Conservation (phyloP, 2,113 vertebrate species). For the Myotis brandtii region DNA sequence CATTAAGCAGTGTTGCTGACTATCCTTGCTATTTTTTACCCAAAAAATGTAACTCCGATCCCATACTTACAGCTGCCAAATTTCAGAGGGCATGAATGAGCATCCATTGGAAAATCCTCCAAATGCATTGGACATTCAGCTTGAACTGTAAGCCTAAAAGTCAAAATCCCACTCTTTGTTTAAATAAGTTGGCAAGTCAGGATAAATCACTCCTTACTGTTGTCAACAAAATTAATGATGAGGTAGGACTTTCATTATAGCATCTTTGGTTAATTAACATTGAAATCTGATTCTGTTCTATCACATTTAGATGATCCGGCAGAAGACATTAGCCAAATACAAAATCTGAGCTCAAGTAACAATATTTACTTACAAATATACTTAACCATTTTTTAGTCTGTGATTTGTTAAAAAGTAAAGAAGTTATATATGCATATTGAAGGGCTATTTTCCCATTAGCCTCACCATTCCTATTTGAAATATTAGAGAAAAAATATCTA, state of each 20-base stretch:
- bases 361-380: not conserved
- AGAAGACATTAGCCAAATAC: slow-evolving; percentile 7
- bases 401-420: not conserved
- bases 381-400: not conserved
- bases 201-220: slow-evolving; percentile 71
- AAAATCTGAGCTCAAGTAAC: slow-evolving; percentile 1
- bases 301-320: slow-evolving; percentile 66
- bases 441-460: not conserved
- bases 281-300: slow-evolving; percentile 65
- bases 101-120: slow-evolving; percentile 99
- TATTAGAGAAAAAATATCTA: not conserved
- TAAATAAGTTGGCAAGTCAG: slow-evolving; percentile 77
- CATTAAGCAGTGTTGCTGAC: not conserved
- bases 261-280: slow-evolving; percentile 73
- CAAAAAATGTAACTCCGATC: not conserved
- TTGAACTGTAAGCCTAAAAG: slow-evolving; percentile 97
- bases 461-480: not conserved
- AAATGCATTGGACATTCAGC: slow-evolving; percentile 99
- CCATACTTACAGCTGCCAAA: slow-evolving; percentile 99
- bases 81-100: slow-evolving; percentile 98
- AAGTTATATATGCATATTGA: not conserved
- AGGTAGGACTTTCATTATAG: slow-evolving; percentile 3
- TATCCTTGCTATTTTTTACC: not conserved
- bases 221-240: slow-evolving; percentile 50
- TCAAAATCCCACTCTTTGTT: slow-evolving; percentile 76